phyloP scores from a whole-genome alignment of 1,140 invertebrate species.

The Drosophila kohkoa region DNA sequence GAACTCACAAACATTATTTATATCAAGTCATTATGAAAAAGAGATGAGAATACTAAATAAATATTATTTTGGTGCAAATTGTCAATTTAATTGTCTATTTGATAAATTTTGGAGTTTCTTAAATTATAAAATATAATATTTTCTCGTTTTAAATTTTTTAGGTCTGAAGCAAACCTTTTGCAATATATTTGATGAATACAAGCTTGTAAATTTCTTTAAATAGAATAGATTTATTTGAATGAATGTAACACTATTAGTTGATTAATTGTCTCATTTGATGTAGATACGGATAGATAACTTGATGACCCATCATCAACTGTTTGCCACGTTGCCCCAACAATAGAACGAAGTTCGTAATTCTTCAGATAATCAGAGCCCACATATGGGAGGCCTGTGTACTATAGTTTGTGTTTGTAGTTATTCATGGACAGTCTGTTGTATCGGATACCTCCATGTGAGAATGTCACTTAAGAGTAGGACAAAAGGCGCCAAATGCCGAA shows the following conservation, averaged over 20 bases:
- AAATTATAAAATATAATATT: too few relatives aligned
- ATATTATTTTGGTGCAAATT: too few relatives aligned
- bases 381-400: conserved; percentile 5
- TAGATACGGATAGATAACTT: conserved; percentile 10
- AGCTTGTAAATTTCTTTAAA: background rate
- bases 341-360: conserved; percentile 25
- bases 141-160: too few relatives aligned
- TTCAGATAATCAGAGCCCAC: conserved; percentile 29
- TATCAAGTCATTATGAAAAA: too few relatives aligned
- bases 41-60: too few relatives aligned
- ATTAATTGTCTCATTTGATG: conserved; percentile 23
- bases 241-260: conserved; percentile 1
- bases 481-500: conserved; percentile 65
- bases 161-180: too few relatives aligned
- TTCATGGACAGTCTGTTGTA: background rate
- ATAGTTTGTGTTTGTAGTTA: background rate
- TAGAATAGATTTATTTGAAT: background rate
- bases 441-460: conserved; percentile 29
- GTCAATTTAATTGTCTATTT: too few relatives aligned
- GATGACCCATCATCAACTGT: background rate
- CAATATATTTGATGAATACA: too few relatives aligned
- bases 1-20: too few relatives aligned
- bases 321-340: conserved; percentile 20
- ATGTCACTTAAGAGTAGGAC: conserved; percentile 55
- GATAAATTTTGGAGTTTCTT: too few relatives aligned